Evolutionary conservation across 1,140 invertebrate genomes (phyloP).

Genomic region (Drosophila baimaii): DNA sequence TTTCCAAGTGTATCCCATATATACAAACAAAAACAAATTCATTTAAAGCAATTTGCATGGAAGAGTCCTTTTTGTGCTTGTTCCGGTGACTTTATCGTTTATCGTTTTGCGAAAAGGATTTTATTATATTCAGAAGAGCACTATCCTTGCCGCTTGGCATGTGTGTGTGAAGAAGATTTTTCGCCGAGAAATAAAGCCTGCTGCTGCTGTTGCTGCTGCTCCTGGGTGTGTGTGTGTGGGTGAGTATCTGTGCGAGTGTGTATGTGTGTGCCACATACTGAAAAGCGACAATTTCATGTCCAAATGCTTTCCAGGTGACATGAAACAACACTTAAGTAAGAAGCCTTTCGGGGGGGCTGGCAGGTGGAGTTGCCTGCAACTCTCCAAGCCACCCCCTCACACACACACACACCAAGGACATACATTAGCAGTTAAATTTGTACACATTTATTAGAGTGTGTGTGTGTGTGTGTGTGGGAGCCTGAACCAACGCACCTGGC

Average conservation of each 20-base stretch:
- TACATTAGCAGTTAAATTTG: constrained; percentile 30
- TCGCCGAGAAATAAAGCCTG: constrained; percentile 31
- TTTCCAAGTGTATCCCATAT: neutral
- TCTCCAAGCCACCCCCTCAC: constrained; percentile 33
- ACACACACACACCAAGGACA: constrained; percentile 22
- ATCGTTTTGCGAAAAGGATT: constrained; percentile 68
- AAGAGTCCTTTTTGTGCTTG: constrained; percentile 61
- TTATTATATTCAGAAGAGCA: constrained; percentile 75
- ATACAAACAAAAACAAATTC: constrained; percentile 71
- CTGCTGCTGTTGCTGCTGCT: constrained; percentile 1
- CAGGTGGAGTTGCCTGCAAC: constrained; percentile 50
- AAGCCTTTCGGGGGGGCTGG: constrained; percentile 53
- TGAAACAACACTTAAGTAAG: constrained; percentile 84
- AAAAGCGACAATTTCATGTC: constrained; percentile 84
- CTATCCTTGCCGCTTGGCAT: constrained; percentile 40
- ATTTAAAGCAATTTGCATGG: constrained; percentile 83
- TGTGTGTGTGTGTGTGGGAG: constrained; percentile 31
- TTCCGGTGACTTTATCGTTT: constrained; percentile 71
- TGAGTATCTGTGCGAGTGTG: constrained; percentile 6
- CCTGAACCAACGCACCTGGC: constrained; percentile 55
- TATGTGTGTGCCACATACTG: constrained; percentile 64
- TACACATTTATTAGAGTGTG: constrained; percentile 18
- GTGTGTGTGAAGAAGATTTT: constrained; percentile 73
- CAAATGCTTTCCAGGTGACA: constrained; percentile 84
- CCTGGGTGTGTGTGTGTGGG: constrained; percentile 17